Evolutionary conservation across 2,888 invertebrate species (phyloP), one percentile per base, ranked within the genome.

Genomic region (Arenicola marina): DNA sequence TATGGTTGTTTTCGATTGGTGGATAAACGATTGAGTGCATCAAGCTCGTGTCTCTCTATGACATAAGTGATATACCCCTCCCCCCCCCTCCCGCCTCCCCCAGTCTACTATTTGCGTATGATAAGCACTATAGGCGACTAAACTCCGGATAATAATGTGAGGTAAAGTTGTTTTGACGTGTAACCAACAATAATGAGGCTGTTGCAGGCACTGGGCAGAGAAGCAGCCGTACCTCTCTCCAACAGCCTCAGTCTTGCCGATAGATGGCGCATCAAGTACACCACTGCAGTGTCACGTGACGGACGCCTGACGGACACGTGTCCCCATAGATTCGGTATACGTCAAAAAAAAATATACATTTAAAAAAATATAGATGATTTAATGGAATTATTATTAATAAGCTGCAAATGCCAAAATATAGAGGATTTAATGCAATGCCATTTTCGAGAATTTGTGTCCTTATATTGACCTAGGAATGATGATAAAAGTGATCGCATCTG

Each of bases 241-340:
- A 83, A 83, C 70, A 81, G 81, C 65, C 66, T 83, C 46, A 76
- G 75, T 67, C 68, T 83, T 57, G 80, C 81, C 24, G 82, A 83
- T 66, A 63, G 75, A 51, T 72, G 72, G 48, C 65, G 81, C 26
- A 80, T 82, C n/a, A 66, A 71, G 29, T 67, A 75, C 62, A 59
- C 70, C 11, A 68, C 67, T 3, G 73, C 73, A 62, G 68, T 73
- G 54, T 59, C 65, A 46, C 66, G 61, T 31, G 71, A 70, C 43
- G 70, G 72, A 45, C 70, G 71, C 4, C 63, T 66, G 26, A 63
- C 55, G 21, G 79, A 80, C 57, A 51, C 59, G 4, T 80, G 79
- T 68, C 78, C 78, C n/a, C 79, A 76, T 62, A 76, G 77, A 76
- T 73, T 76, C 71, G 81, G 81, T 78, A 61, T 38, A 15, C 11